Evolutionary conservation across 2,797 vertebrate genomes (phyloP).

Genomic region (Botia kubotai): DNA sequence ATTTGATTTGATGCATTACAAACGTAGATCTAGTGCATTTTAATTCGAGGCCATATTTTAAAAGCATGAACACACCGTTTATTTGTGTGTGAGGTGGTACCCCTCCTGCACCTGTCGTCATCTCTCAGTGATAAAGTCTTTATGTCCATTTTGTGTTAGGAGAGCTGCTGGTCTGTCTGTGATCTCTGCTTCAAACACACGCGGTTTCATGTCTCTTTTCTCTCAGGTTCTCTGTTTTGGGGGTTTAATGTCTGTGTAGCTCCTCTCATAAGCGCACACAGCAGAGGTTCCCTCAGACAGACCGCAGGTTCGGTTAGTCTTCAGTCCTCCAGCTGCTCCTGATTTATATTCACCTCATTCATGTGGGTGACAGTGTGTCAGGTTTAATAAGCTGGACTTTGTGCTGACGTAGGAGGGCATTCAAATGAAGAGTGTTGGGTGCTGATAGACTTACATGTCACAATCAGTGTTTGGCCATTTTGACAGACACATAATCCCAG

Average conservation of each 20-base stretch:
- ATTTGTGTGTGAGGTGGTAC: neutral
- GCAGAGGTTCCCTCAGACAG: neutral
- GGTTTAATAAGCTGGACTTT: constrained; percentile 11
- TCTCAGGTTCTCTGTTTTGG: constrained; percentile 18
- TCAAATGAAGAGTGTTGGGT: neutral
- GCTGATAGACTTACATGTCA: neutral
- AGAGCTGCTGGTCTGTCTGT: constrained; percentile 24
- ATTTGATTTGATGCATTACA: no score
- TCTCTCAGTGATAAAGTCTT: constrained; percentile 8
- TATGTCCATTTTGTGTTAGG: constrained; percentile 24
- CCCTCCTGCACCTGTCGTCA: constrained; percentile 8
- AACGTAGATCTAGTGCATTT: no score
- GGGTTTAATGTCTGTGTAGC: constrained; percentile 20
- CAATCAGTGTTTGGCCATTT: neutral
- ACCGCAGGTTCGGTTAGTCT: neutral
- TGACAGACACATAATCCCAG: no score
- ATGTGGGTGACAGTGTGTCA: constrained; percentile 15
- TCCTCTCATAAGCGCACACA: constrained; percentile 3
- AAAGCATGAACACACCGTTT: neutral
- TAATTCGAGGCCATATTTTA: no score
- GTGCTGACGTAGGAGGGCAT: neutral
- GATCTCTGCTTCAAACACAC: constrained; percentile 49
- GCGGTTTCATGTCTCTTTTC: constrained; percentile 13
- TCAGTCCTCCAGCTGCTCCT: neutral
- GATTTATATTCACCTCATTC: constrained; percentile 32